Conservation (phyloP, 2,888 invertebrate genomes). For the Tridacna gigas region DNA sequence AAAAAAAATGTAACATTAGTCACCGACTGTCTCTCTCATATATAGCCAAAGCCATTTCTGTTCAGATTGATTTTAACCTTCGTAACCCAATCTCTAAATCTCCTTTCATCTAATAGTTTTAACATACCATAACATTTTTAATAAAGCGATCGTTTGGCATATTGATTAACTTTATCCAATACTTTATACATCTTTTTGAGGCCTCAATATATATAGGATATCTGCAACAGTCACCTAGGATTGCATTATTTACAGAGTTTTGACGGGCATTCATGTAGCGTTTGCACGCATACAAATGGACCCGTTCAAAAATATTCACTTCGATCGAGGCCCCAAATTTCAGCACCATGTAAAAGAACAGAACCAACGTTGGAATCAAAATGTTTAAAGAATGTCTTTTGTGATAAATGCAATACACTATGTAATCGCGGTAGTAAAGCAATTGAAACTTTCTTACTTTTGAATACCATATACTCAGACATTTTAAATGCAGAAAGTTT, state of each 20-base stretch:
- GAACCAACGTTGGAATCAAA: conserved; percentile 45
- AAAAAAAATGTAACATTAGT: conserved; percentile 13
- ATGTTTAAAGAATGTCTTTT: conserved; percentile 35
- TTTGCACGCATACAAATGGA: conserved; percentile 43
- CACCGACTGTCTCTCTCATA: conserved; percentile 17
- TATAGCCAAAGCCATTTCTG: conserved; percentile 33
- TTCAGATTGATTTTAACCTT: background rate
- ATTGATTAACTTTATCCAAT: conserved; percentile 35
- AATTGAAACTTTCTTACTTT: conserved; percentile 29
- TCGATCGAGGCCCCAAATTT: conserved; percentile 42
- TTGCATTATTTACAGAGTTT: background rate
- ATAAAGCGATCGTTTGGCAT: conserved; percentile 21
- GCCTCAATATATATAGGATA: conserved; percentile 28
- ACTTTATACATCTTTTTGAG: conserved; percentile 35
- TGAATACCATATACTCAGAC: conserved; percentile 21
- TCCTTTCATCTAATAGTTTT: conserved; percentile 5
- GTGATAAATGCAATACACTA: conserved; percentile 11
- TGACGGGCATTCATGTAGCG: conserved; percentile 7
- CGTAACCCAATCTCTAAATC: conserved; percentile 29
- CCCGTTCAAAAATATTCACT: conserved; percentile 26
- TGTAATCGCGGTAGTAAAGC: conserved; percentile 14
- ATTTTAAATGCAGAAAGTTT: conserved; percentile 35
- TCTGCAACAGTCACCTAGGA: conserved; percentile 41
- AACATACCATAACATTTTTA: conserved; percentile 25
- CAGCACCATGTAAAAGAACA: conserved; percentile 39